Percentiles rank a stretch among this genome's conserved stretches.
Evolutionary conservation across 2,888 invertebrate genomes (phyloP).

Genomic region (Diaperis boleti): DNA sequence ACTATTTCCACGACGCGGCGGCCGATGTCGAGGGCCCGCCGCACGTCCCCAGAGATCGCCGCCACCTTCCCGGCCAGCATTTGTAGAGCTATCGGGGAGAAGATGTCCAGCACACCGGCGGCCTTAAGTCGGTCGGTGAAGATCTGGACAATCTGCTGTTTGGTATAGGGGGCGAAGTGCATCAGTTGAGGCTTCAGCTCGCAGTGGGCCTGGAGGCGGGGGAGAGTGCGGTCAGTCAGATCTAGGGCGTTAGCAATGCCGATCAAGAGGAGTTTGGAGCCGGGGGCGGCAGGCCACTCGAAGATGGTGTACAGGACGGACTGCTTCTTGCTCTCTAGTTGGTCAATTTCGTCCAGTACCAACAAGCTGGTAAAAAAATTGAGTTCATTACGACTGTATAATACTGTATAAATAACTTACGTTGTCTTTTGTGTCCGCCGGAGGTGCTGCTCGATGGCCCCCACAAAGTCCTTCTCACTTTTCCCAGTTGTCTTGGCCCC

Average conservation of each 20-base stretch:
- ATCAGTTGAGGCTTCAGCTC: constrained; percentile 81
- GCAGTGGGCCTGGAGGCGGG: constrained; percentile 84
- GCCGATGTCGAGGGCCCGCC: constrained; percentile 95
- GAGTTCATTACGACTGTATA: not conserved
- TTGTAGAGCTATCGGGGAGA: constrained; percentile 87
- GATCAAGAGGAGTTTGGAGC: constrained; percentile 81
- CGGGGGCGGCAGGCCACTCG: constrained; percentile 85
- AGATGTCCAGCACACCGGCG: constrained; percentile 77
- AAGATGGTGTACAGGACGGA: constrained; percentile 93
- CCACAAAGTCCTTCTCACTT: constrained; percentile 76
- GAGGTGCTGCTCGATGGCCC: constrained; percentile 79
- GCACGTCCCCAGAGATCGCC: constrained; percentile 93
- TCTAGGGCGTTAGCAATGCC: constrained; percentile 97
- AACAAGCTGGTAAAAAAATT: constrained; percentile 73
- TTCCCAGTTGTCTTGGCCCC: constrained; percentile 70
- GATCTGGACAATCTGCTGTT: constrained; percentile 89
- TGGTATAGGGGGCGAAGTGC: constrained; percentile 93
- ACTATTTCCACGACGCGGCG: constrained; percentile 87
- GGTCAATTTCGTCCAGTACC: constrained; percentile 96
- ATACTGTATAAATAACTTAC: constrained; percentile 66
- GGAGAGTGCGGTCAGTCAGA: constrained; percentile 90
- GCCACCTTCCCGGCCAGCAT: constrained; percentile 95
- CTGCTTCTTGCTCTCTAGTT: constrained; percentile 85
- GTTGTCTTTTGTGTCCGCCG: constrained; percentile 77
- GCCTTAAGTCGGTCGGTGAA: constrained; percentile 82